These are phyloP conservation scores for Calliopsis andreniformis DNA, from an alignment of 1,140 invertebrate genomes.

Conservation along the genomic window DNA sequence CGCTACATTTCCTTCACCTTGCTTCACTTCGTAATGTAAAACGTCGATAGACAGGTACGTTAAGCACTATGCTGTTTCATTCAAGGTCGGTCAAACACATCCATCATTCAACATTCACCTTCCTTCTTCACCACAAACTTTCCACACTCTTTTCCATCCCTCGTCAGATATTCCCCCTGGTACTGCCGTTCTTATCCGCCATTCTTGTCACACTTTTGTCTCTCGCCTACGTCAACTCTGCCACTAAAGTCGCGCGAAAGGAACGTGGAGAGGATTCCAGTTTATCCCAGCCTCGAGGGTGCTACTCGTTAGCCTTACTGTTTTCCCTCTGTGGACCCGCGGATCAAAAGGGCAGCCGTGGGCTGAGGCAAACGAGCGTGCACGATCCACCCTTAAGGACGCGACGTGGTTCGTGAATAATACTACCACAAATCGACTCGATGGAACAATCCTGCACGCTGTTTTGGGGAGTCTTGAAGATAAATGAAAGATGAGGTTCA, in stretches of 20 bases:
- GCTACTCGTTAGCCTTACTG: constrained; percentile 59
- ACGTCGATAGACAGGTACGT: too few relatives aligned
- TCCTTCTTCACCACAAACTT: too few relatives aligned
- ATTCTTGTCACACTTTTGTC: neutral
- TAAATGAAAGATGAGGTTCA: too few relatives aligned
- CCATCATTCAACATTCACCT: too few relatives aligned
- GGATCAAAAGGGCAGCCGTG: constrained; percentile 9
- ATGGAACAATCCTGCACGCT: constrained; percentile 1
- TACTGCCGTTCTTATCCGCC: neutral
- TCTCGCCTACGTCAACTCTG: neutral
- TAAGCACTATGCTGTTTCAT: too few relatives aligned
- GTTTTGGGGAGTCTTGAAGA: neutral
- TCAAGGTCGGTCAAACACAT: too few relatives aligned
- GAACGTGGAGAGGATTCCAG: neutral
- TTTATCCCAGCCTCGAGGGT: constrained; percentile 41
- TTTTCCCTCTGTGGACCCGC: constrained; percentile 10
- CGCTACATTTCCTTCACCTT: neutral
- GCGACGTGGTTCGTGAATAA: too few relatives aligned
- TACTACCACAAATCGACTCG: too few relatives aligned
- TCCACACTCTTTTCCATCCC: too few relatives aligned
- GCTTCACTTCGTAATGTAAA: too few relatives aligned
- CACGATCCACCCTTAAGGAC: constrained; percentile 6
- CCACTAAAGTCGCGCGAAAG: neutral
- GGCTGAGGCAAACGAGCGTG: neutral
- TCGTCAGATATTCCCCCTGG: too few relatives aligned